Percentiles rank a stretch among this genome's conserved stretches.
Evolutionary conservation across 2,797 vertebrate species (phyloP).

Genomic region (Rhinichthys osculus): DNA sequence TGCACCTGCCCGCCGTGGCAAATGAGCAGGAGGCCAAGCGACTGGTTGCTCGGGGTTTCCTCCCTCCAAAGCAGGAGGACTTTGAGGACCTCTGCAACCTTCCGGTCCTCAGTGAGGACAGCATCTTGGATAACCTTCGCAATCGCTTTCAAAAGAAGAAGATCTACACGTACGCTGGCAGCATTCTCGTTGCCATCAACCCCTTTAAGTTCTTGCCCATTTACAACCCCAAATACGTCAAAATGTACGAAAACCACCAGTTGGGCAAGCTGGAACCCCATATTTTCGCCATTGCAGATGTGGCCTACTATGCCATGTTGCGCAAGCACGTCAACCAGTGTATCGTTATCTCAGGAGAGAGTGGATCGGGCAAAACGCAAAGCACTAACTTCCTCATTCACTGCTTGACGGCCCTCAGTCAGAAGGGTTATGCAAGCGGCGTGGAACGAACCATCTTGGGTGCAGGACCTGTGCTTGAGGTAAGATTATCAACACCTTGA

Average conservation of each 20-base stretch:
- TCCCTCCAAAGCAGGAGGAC: conserved; percentile 89
- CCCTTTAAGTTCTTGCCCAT: conserved; percentile 98
- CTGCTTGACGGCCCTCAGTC: conserved; percentile 96
- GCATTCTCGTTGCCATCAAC: conserved; percentile 97
- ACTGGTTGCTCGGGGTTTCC: conserved; percentile 90
- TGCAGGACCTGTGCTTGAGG: conserved; percentile 97
- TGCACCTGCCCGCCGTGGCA: conserved; percentile 82
- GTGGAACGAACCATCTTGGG: conserved; percentile 98
- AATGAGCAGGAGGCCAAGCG: conserved; percentile 82
- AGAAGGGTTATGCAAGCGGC: conserved; percentile 97
- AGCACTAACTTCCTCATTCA: conserved; percentile 99
- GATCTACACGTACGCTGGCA: conserved; percentile 97
- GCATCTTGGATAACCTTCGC: conserved; percentile 89
- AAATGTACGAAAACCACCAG: conserved; percentile 98
- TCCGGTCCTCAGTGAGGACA: conserved; percentile 86
- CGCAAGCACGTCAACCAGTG: conserved; percentile 93
- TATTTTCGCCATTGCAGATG: conserved; percentile 97
- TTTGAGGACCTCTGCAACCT: conserved; percentile 96
- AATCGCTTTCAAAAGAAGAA: conserved; percentile 92
- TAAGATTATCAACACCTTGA: conserved; percentile 68
- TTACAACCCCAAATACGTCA: conserved; percentile 98
- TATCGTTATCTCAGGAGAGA: conserved; percentile 98
- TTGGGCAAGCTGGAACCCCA: conserved; percentile 97
- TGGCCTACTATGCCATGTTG: conserved; percentile 97
- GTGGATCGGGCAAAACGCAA: conserved; percentile 97